Evolutionary conservation across 2,888 invertebrate genomes (phyloP).

Genomic region (Apamea sordens): DNA sequence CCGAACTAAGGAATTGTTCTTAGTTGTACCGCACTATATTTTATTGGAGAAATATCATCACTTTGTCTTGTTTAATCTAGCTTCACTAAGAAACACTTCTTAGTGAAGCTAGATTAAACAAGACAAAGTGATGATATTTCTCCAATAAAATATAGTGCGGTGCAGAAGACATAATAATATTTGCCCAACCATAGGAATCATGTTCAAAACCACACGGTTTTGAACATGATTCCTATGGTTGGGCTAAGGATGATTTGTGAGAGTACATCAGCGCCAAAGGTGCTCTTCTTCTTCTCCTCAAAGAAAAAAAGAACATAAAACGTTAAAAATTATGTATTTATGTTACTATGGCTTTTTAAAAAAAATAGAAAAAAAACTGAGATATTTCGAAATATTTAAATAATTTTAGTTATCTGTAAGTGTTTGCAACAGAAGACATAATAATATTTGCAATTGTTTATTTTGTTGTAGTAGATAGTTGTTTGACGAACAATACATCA

Average conservation of each 20-base stretch:
- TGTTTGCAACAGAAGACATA: no score
- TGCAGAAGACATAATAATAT: no score
- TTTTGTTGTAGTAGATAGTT: no score
- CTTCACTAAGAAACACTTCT: not conserved
- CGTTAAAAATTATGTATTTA: not conserved
- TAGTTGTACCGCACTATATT: not conserved
- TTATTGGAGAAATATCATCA: not conserved
- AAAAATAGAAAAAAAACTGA: not conserved
- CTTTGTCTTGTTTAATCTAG: not conserved
- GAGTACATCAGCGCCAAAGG: not conserved
- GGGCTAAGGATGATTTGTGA: not conserved
- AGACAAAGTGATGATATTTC: no score
- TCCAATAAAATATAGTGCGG: no score
- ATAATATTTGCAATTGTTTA: not conserved
- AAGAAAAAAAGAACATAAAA: not conserved
- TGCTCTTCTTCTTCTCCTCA: no score
- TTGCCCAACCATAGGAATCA: no score
- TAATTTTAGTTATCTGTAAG: not conserved
- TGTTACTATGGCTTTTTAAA: no score
- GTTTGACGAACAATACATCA: no score
- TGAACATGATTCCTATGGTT: no score
- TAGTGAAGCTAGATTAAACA: no score
- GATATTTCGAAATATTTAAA: not conserved
- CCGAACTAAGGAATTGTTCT: constrained; percentile 7
- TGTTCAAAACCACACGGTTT: no score